phyloP scores from a whole-genome alignment of 37 sponge, comb jelly and placozoan genomes.

The Cliona cf. orientalis region DNA sequence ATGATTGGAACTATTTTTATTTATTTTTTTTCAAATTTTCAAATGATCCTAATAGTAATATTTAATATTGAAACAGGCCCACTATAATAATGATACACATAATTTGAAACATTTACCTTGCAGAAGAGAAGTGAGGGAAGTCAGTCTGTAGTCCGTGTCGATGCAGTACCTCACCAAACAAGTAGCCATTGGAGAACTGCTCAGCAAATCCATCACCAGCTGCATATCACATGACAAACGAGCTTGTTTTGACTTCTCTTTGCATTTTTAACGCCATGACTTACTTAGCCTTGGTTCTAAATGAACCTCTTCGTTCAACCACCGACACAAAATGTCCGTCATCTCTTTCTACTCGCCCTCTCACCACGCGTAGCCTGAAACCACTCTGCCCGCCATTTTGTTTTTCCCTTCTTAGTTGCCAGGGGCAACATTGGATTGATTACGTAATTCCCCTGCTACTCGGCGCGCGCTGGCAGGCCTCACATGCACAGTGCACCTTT shows the following conservation, averaged over 20 bases:
- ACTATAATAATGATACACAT: no score
- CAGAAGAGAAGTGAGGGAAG: constrained; percentile 65
- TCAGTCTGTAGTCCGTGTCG: constrained; percentile 83
- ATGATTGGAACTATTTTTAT: no score
- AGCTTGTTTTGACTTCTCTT: background rate
- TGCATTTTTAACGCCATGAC: no score
- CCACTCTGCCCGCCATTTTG: background rate
- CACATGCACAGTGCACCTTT: background rate
- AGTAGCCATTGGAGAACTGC: constrained; percentile 85
- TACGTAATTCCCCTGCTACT: background rate
- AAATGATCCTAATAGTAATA: no score
- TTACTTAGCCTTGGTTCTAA: constrained; percentile 67
- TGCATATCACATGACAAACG: background rate
- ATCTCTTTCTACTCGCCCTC: constrained; percentile 21
- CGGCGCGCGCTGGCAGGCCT: background rate
- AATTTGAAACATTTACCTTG: constrained; percentile 66
- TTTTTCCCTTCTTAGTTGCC: background rate
- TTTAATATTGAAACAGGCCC: no score
- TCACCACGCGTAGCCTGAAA: background rate
- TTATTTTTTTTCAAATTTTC: no score
- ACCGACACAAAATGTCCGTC: constrained; percentile 94
- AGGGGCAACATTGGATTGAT: background rate
- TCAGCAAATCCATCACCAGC: constrained; percentile 57
- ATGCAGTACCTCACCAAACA: constrained; percentile 83
- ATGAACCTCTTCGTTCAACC: constrained; percentile 90